Base-by-base conservation (phyloP, 2,888 invertebrate genomes). In the Cotesia congregata region DNA sequence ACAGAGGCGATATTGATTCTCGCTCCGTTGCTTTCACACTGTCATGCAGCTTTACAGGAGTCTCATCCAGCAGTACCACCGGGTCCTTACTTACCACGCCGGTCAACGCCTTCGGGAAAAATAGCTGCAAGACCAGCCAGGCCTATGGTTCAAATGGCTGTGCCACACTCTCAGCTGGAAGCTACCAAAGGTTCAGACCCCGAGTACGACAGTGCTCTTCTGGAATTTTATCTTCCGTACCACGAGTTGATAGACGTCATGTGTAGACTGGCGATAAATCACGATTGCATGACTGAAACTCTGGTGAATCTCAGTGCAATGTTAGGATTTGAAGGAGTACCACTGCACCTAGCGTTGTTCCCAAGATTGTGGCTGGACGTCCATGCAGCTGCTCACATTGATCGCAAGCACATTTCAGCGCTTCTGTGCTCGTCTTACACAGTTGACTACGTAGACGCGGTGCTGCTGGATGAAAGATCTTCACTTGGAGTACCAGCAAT, bases 301-400 rank as follows among this genome's bases (percentile, higher is more conserved):
- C 91, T 98, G 82, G 95, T 98, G 78, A 94, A 95, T 86, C 91
- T 98, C 81, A 96, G 96, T 87, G 95, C 96, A 75, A 93, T 97
- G 92, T 95, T 97, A 72, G 98, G 97, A 77, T 94, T 96, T 82
- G 98, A 98, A 90, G 97, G 94, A 70, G 95, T 96, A 65, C 96
- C 97, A 1, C 91, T 98, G 80, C 95, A 97, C 90, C 94, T 96
- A 86, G 95, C 94, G 79, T 94, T 95, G 88, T 98, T 98, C 90
- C 96, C 98, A 15, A 95, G 96, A 85, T 93, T 98, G 85, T 98
- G 97, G 98, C 92, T 95, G 79, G 97, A 97, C 88, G 95, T 97
- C 72, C 94, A 95, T 84, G 93, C 94, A 80, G 93, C 94, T 6
- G 87, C 85, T 94, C 92, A 93, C 85, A 93, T 94, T 77, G 96